These are phyloP conservation scores for Mesopsocus fuscifrons DNA, from an alignment of 2,888 invertebrate species.

Conservation along the genomic window DNA sequence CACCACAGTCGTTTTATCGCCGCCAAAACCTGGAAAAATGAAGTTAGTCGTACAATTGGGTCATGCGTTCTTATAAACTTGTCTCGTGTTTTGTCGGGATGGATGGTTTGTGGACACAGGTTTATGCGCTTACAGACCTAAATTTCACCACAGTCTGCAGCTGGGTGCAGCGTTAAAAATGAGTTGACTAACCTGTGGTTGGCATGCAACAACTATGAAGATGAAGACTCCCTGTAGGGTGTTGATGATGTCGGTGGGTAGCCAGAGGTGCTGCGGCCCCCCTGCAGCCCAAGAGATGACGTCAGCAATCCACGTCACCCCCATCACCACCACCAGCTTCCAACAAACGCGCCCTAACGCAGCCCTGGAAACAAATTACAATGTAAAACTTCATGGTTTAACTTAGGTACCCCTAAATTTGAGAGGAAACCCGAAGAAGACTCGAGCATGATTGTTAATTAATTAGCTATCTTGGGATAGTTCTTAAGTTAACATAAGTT, in stretches of 20 bases:
- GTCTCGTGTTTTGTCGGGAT: no score
- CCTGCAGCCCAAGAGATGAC: constrained; percentile 68
- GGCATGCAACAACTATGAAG: constrained; percentile 74
- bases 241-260: constrained; percentile 56
- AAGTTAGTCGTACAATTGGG: no score
- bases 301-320: constrained; percentile 58
- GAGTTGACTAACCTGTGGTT: constrained; percentile 49
- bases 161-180: no score
- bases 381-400: neutral
- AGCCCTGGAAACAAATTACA: constrained; percentile 34
- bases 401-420: no score
- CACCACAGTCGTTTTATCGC: constrained; percentile 47
- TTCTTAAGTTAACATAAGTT: no score
- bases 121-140: no score
- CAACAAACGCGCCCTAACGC: constrained; percentile 67
- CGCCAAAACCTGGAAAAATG: constrained; percentile 33
- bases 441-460: no score
- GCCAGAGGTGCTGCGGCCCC: constrained; percentile 64
- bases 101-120: no score
- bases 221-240: constrained; percentile 66
- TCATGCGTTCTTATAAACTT: no score
- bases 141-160: no score
- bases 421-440: no score
- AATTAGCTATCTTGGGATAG: no score
- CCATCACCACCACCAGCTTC: constrained; percentile 69